Conservation (phyloP, 2,888 invertebrate species). For the Anarsia innoxiella region DNA sequence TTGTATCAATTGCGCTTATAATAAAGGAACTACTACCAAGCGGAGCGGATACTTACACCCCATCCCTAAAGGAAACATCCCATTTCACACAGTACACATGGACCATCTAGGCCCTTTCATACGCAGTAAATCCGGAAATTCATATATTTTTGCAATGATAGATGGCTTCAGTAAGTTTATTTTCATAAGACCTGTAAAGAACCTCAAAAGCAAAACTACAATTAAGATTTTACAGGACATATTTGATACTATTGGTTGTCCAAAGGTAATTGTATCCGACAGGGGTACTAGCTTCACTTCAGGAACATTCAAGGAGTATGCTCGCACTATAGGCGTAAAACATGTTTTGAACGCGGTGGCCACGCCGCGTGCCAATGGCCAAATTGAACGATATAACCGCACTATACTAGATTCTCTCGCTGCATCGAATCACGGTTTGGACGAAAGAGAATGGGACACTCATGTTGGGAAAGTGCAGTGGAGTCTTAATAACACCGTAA, state of each 20-base stretch:
- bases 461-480: not conserved
- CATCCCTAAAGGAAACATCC: constrained; percentile 2
- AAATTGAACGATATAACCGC: constrained; percentile 11
- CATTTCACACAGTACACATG: constrained; percentile 9
- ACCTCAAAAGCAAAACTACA: constrained; percentile 10
- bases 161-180: constrained; percentile 13
- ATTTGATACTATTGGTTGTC: constrained; percentile 17
- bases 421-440: not conserved
- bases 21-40: not conserved
- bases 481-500: constrained; percentile 1
- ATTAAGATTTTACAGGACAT: constrained; percentile 11
- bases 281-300: constrained; percentile 12
- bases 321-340: not conserved
- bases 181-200: constrained; percentile 10
- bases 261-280: constrained; percentile 10
- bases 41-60: constrained; percentile 10
- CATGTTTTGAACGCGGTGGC: constrained; percentile 20
- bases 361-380: constrained; percentile 15
- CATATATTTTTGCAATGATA: constrained; percentile 15
- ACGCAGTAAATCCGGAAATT: constrained; percentile 12
- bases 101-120: constrained; percentile 18
- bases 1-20: constrained; percentile 1
- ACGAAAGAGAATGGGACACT: constrained; percentile 1
- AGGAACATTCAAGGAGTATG: not conserved
- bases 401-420: constrained; percentile 11